Evolutionary conservation across 2,113 vertebrate genomes (phyloP), one percentile per base, ranked within the genome.

Genomic region (Ptyas mucosa): DNA sequence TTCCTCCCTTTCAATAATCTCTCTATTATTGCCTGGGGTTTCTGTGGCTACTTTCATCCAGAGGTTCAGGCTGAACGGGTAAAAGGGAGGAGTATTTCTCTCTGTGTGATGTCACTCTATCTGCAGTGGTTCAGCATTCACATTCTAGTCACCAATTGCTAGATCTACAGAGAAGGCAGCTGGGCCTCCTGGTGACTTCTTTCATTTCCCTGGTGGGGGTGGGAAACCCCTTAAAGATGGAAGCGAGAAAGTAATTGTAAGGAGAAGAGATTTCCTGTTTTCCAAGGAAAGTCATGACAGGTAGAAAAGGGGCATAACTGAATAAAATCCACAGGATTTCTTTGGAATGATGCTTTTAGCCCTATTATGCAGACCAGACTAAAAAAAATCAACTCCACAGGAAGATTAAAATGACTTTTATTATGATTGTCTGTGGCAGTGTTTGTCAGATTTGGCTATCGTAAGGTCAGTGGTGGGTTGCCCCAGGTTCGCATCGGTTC

Each of bases 71-170:
- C 46, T 39, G 91, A 91, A 8, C 1, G 34, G 11, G 3, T 49
- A 12, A 29, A n/a, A 12, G 54, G 51, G 46, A 52, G 75, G 8
- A 58, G 24, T 39, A 55, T 89, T 86, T 90, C n/a, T 85, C 69
- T 51, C 26, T 9, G 10, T 52, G 92, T 93, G 92, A 90, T n/a
- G n/a, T 93, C 92, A 87, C 46, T 43, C 34, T 93, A 15, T 90
- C 92, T 29, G 92, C 92, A 90, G 89, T 87, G 75, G 81, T 58
- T 64, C n/a, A 20, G 23, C 46, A 87, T 93, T 93, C 14, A 2
- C 81, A 93, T 93, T 93, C 92, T 23, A 93, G 92, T 64, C 92
- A 90, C 87, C 34, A 18, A 85, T 46, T 43, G n/a, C 46, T 43
- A 29, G 55, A 43, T 52, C n/a, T 64, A 90, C 89, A 87, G 53